Conservation (phyloP, 2,797 vertebrate genomes). For the Amniataba percoides region DNA sequence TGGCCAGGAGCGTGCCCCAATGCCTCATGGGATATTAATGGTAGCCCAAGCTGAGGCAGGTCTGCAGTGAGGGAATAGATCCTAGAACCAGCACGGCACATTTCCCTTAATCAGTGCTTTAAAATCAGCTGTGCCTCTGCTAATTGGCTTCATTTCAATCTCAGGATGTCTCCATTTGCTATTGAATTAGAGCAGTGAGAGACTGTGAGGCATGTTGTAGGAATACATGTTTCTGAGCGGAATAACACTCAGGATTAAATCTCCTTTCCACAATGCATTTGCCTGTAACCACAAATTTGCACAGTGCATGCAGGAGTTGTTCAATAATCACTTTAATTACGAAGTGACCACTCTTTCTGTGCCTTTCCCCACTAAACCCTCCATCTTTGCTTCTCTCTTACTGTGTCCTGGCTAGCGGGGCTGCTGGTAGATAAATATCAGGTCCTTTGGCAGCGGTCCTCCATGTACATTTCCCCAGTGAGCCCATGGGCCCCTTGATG, state of each 20-base stretch:
- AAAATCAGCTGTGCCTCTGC: conserved; percentile 86
- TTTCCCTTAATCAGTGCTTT: conserved; percentile 85
- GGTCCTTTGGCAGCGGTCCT: conserved; percentile 89
- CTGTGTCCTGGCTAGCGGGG: conserved; percentile 42
- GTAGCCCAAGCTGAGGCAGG: conserved; percentile 82
- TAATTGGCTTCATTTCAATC: conserved; percentile 90
- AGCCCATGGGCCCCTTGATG: conserved; percentile 91
- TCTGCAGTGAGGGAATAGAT: conserved; percentile 85
- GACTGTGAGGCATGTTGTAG: conserved; percentile 77
- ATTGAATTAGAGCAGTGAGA: conserved; percentile 87
- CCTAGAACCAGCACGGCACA: conserved; percentile 86
- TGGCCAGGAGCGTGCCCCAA: conserved; percentile 82
- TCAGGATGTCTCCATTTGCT: conserved; percentile 87
- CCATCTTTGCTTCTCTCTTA: conserved; percentile 31
- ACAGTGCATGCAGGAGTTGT: conserved; percentile 12
- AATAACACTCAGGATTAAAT: conserved; percentile 36
- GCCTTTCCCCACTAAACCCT: conserved; percentile 41
- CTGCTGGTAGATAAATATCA: conserved; percentile 80
- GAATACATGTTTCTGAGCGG: conserved; percentile 48
- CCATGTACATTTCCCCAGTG: conserved; percentile 88
- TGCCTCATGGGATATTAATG: conserved; percentile 86
- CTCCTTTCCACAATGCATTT: conserved; percentile 15
- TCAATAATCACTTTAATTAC: conserved; percentile 37
- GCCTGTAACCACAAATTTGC: conserved; percentile 21
- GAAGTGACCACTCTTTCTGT: conserved; percentile 15